A percentile compares a stretch with the other conserved stretches of the same genome.
Evolutionary conservation across 2,888 invertebrate genomes (phyloP).

Genomic region (Drosophila seclusa): DNA sequence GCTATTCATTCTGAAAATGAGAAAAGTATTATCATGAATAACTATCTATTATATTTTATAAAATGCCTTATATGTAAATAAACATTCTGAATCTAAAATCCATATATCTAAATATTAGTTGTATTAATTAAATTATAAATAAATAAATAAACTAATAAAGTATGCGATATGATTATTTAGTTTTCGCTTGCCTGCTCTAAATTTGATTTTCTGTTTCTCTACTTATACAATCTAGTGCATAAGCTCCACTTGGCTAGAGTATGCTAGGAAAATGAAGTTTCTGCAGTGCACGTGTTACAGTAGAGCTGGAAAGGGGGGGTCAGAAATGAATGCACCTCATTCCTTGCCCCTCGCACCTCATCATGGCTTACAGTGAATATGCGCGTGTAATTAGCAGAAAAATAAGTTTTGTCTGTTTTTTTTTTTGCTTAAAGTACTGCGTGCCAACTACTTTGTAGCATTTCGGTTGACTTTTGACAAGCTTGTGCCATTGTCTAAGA

Average conservation of each 20-base stretch:
- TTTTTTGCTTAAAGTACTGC: not conserved
- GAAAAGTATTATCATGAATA: not conserved
- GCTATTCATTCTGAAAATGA: not conserved
- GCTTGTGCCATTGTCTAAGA: not conserved
- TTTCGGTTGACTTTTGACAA: not conserved
- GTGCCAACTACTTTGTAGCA: not conserved
- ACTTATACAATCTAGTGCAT: not conserved
- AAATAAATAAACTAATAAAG: not conserved
- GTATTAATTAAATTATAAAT: no score
- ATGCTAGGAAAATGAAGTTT: constrained; percentile 46
- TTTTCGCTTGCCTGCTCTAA: not conserved
- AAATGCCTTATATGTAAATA: not conserved
- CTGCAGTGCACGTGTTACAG: constrained; percentile 54
- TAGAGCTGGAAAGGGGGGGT: constrained; percentile 15
- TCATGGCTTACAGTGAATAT: constrained; percentile 10
- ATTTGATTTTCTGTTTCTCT: not conserved
- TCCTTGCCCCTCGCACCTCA: constrained; percentile 3
- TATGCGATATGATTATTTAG: not conserved
- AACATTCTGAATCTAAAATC: not conserved
- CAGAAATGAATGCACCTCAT: constrained; percentile 26
- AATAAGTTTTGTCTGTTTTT: not conserved
- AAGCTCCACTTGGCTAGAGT: constrained; percentile 1
- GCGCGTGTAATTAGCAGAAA: constrained; percentile 34
- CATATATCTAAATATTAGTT: not conserved
- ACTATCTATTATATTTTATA: not conserved